Base-by-base conservation (phyloP, 2,797 vertebrate genomes). In the Lagodon rhomboides region DNA sequence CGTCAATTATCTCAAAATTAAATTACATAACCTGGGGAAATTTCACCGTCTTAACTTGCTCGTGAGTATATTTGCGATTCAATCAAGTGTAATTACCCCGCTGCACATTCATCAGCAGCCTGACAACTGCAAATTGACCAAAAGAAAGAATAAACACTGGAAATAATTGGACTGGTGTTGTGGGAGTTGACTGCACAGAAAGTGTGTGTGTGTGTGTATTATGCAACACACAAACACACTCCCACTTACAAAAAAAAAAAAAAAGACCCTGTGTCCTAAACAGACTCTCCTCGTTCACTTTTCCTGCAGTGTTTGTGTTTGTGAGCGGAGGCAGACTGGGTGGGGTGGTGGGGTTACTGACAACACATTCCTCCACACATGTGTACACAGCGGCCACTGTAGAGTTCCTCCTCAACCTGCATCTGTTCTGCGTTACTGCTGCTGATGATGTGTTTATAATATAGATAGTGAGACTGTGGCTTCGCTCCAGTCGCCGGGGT, bases 371-470 rank as follows among this genome's bases (percentile, higher is more conserved):
- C 68, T 83, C 73, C 53, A 80, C 76, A 70, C 75, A 85, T 80
- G 69, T 81, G 77, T 47, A 77, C 60, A 64, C 38, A 9, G 64
- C 46, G 54, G 56, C 69, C 82, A 47, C 75, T 66, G 66, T 43
- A 54, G 66, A 56, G 30, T 20, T 77, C 55, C 50, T 74, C n/a
- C 43, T 73, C 16, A 59, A 67, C 59, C 68, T 79, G 72, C 79
- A 86, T 85, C 79, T 89, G 83, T 65, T 91, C 70, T 80, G n/a
- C 58, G 75, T 91, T 81, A 90, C 75, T 60, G 56, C 58, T 59
- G 84, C 85, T 76, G 73, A 69, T 65, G 80, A 79, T 49, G 25
- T 49, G 76, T 83, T 89, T 85, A 82, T 47, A 58, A 60, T 67
- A 65, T 56, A 73, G 61, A 77, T 53, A 51, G 51, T 34, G 54